Percentiles rank a stretch among this genome's conserved stretches.
Evolutionary conservation across 2,797 vertebrate genomes (phyloP).

Genomic region (Syndactyla subalaris): DNA sequence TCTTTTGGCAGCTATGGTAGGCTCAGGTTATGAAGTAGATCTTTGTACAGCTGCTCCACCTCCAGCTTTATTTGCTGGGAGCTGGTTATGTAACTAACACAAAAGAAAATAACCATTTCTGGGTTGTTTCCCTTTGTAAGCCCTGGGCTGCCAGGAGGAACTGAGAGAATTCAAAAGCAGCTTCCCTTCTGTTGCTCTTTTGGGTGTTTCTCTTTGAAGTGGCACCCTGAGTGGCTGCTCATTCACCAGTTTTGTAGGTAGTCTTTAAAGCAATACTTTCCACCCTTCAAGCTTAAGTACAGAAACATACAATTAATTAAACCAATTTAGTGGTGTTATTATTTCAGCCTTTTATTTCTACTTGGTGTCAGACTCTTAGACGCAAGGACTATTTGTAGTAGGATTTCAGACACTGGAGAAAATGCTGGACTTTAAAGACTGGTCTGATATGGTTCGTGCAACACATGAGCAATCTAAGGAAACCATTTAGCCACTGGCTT

Average conservation of each 20-base stretch:
- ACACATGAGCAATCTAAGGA: neutral
- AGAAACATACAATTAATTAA: constrained; percentile 36
- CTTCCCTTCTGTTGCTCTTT: constrained; percentile 12
- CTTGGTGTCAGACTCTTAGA: neutral
- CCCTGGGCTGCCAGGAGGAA: constrained; percentile 7
- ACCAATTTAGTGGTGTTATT: neutral
- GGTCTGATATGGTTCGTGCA: neutral
- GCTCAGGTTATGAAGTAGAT: neutral
- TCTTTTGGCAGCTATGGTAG: neutral
- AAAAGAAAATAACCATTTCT: constrained; percentile 6
- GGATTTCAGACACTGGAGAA: constrained; percentile 17
- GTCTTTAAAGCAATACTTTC: constrained; percentile 1
- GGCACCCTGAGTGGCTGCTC: constrained; percentile 18
- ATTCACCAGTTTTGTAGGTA: neutral
- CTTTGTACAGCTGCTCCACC: neutral
- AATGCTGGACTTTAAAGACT: neutral
- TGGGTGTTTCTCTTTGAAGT: constrained; percentile 45
- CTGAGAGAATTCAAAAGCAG: constrained; percentile 33
- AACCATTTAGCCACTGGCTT: neutral
- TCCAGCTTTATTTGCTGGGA: neutral
- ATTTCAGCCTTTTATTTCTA: constrained; percentile 40
- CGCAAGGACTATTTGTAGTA: neutral
- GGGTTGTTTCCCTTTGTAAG: neutral
- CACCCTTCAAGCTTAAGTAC: neutral
- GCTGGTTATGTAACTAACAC: neutral